Evolutionary conservation across 1,140 invertebrate genomes (phyloP).

Genomic region (Cryptotermes secundus): DNA sequence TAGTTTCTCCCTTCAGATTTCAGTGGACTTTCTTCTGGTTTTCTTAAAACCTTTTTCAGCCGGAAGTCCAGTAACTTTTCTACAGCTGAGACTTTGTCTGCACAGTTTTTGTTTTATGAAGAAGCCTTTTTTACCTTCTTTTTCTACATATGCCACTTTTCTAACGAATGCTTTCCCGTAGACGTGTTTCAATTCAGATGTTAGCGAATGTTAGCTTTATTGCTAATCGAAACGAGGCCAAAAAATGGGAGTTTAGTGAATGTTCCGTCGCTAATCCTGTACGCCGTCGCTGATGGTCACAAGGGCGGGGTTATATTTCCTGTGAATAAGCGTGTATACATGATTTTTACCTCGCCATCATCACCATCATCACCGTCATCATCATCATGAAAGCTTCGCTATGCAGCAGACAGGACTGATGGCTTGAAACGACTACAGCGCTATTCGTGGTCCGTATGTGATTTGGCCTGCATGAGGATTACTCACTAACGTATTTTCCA

Average conservation of each 20-base stretch:
- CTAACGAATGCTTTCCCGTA: not conserved
- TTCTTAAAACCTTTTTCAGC: too few relatives aligned
- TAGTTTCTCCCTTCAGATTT: too few relatives aligned
- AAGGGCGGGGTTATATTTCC: not conserved
- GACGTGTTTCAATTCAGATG: not conserved
- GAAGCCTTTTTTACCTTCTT: too few relatives aligned
- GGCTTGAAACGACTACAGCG: not conserved
- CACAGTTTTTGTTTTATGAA: too few relatives aligned
- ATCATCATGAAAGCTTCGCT: not conserved
- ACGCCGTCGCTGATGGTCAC: not conserved
- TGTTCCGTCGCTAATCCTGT: not conserved
- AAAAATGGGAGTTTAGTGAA: not conserved
- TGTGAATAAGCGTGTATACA: slow-evolving; percentile 13
- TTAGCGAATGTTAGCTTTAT: not conserved
- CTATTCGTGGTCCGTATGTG: not conserved
- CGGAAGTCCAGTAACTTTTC: too few relatives aligned
- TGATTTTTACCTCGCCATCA: not conserved
- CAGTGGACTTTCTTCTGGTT: too few relatives aligned
- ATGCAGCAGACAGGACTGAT: not conserved
- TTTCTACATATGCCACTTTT: not conserved
- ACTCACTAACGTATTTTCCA: not conserved
- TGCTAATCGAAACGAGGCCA: not conserved
- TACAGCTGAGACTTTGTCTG: too few relatives aligned
- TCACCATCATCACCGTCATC: not conserved
- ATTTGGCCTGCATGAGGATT: not conserved